Evolutionary conservation across 2,888 invertebrate genomes (phyloP), one percentile per base, ranked within the genome.

Genomic region (Nomada hirtipes): DNA sequence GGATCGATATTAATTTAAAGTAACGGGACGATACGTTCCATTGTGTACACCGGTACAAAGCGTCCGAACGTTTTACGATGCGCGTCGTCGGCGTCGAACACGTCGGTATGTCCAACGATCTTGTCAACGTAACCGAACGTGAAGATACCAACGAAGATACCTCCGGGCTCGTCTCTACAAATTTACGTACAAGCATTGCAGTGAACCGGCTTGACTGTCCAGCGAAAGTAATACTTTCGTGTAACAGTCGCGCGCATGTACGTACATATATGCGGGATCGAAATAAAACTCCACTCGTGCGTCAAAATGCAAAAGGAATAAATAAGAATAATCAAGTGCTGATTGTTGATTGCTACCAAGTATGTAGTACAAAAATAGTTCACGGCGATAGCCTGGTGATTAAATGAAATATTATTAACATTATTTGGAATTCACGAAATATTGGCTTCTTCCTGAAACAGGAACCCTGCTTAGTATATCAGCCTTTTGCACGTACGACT

Each of bases 1-100:
- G 64, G 76, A 80, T 74, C 78, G 79, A 75, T 83, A 87, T 87
- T 87, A 87, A 87, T 87, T 84, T 78, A 36, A 75, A 65, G 69
- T 87, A 87, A 86, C 86, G 88, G 84, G 7, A 72, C 52, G 47
- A 44, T 55, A 36, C 64, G 72, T 67, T 71, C 74, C 72, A 76
- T 79, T 78, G 82, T 76, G 65, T 55, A 10, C 61, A 47, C 36
- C 36, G 52, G 29, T 53, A 77, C 72, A 68, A 80, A 60, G 63
- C 68, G 60, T 71, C 29, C 36, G 20, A 52, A 61, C 55, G 60
- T 52, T 76, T 72, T 61, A 64, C 44, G 79, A 81, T 55, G 81
- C 79, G 79, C 55, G 65, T 69, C 73, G 65, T 50, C 52, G 20
- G 13, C 53, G 47, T 20, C 18, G 61, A 18, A 53, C 52, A 64